These are phyloP conservation scores for Rhizomys pruinosus DNA, from an alignment of 2,113 vertebrate species.

Conservation along the genomic window DNA sequence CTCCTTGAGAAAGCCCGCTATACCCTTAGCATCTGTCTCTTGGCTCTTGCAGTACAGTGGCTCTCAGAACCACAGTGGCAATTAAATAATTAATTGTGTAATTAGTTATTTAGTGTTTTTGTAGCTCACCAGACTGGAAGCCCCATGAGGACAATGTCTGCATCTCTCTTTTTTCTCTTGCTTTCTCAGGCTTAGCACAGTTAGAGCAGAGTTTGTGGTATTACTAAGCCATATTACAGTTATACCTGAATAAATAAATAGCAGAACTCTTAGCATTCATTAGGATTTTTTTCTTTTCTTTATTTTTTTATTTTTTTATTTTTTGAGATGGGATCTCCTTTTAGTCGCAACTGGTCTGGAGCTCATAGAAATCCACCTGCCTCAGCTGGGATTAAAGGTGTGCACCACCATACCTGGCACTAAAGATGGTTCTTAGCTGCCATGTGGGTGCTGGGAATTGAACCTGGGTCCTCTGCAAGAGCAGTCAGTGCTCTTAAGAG, in stretches of 20 bases:
- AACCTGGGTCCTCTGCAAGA: too few species aligned
- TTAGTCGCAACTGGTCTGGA: too few species aligned
- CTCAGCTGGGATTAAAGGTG: too few species aligned
- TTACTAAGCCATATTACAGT: too few species aligned
- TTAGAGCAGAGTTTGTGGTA: not conserved
- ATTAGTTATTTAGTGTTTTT: not conserved
- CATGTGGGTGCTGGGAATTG: too few species aligned
- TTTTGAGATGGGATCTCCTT: not conserved
- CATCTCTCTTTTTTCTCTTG: not conserved
- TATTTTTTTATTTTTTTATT: conserved; percentile 81
- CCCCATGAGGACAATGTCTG: not conserved
- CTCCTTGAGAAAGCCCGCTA: not conserved
- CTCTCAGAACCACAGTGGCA: not conserved
- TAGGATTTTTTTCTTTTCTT: conserved; percentile 84
- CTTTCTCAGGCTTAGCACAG: not conserved
- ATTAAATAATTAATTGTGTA: not conserved
- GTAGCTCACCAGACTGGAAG: not conserved
- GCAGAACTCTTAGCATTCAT: not conserved
- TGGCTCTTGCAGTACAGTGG: not conserved
- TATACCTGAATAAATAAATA: too few species aligned
- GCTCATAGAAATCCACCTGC: too few species aligned
- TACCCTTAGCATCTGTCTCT: not conserved
- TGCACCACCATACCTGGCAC: too few species aligned
- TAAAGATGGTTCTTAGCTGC: too few species aligned
- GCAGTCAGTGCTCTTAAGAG: too few species aligned